These are phyloP conservation scores for Cryptus armator DNA, from an alignment of 2,888 invertebrate genomes.

Conservation along the genomic window DNA sequence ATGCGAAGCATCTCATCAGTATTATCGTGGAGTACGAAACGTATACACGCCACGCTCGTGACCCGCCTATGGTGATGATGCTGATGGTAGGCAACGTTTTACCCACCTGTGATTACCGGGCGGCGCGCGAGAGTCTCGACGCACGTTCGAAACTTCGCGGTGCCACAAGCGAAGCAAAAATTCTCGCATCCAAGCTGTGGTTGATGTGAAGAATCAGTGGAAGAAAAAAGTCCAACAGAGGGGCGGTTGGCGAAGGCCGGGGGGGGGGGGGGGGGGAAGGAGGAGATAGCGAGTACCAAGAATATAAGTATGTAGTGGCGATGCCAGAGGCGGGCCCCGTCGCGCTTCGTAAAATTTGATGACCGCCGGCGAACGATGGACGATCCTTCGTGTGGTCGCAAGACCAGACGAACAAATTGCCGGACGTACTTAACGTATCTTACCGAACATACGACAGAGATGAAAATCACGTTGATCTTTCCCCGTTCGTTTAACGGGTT, in stretches of 20 bases:
- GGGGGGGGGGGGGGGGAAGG: neutral
- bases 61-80: constrained; percentile 22
- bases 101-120: constrained; percentile 51
- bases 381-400: constrained; percentile 24
- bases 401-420: constrained; percentile 52
- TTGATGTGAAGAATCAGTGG: constrained; percentile 20
- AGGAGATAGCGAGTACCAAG: constrained; percentile 21
- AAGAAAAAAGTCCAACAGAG: neutral
- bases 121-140: constrained; percentile 27
- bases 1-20: constrained; percentile 13
- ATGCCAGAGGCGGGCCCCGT: constrained; percentile 51
- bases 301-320: constrained; percentile 44
- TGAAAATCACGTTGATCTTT: constrained; percentile 7
- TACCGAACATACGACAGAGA: neutral
- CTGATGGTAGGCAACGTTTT: constrained; percentile 41
- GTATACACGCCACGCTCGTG: constrained; percentile 9
- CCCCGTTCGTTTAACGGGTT: neutral
- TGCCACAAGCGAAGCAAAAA: constrained; percentile 10
- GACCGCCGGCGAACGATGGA: constrained; percentile 24
- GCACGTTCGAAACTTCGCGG: constrained; percentile 18
- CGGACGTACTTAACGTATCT: constrained; percentile 41
- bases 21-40: constrained; percentile 24
- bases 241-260: no score
- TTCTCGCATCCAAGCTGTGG: constrained; percentile 6
- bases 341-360: constrained; percentile 62